Evolutionary conservation across 2,888 invertebrate genomes (phyloP).

Genomic region (Agrochola circellaris): DNA sequence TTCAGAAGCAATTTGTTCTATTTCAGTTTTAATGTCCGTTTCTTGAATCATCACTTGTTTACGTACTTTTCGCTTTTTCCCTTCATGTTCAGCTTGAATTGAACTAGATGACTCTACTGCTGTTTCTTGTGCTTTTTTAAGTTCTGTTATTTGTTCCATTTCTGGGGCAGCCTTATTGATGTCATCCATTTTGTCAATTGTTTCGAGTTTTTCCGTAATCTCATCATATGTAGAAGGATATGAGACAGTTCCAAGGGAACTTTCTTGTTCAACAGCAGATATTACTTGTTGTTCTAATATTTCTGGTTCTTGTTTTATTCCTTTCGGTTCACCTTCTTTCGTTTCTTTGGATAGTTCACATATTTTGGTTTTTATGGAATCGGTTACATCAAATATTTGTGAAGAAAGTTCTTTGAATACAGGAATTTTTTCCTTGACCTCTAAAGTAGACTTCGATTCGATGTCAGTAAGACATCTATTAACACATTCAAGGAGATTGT

Average conservation of each 20-base stretch:
- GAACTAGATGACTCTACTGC: not conserved
- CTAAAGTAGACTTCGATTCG: slow-evolving; percentile 77
- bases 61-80: slow-evolving; percentile 20
- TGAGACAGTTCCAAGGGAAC: too few species aligned
- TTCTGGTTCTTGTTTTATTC: not conserved
- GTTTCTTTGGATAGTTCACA: slow-evolving; percentile 20
- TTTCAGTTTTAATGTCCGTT: slow-evolving; percentile 33
- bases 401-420: slow-evolving; percentile 79
- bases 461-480: slow-evolving; percentile 70
- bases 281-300: not conserved
- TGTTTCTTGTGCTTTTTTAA: not conserved
- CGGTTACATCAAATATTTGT: slow-evolving; percentile 68
- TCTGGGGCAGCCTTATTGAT: not conserved
- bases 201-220: not conserved
- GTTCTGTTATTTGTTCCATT: not conserved
- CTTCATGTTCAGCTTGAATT: slow-evolving; percentile 6
- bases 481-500: slow-evolving; percentile 67
- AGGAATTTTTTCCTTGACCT: slow-evolving; percentile 87
- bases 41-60: slow-evolving; percentile 49
- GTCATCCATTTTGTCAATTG: not conserved
- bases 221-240: not conserved
- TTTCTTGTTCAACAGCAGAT: not conserved
- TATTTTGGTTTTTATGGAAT: slow-evolving; percentile 61
- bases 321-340: not conserved
- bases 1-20: slow-evolving; percentile 52